phyloP scores from a whole-genome alignment of 2,888 invertebrate species.

The Drosophila pegasa region DNA sequence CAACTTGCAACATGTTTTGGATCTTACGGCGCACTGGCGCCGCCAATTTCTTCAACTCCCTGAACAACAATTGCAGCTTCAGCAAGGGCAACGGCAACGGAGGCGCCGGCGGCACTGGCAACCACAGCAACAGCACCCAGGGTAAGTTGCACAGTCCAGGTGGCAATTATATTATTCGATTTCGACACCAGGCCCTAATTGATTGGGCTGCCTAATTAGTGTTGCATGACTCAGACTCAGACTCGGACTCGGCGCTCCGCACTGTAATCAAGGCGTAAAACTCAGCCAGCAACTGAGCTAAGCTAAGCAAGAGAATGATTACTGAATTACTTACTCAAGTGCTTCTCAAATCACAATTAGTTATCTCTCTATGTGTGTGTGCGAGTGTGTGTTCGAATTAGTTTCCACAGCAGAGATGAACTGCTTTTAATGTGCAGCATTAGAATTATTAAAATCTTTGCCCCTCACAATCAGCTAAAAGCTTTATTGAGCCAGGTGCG shows the following conservation, averaged over 20 bases:
- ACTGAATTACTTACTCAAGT: neutral
- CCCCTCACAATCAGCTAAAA: too few species aligned
- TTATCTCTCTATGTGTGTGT: neutral
- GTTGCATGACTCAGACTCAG: slow-evolving; percentile 45
- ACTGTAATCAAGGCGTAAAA: slow-evolving; percentile 19
- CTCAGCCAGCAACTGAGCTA: neutral
- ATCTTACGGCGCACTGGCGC: slow-evolving; percentile 78
- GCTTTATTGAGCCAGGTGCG: neutral
- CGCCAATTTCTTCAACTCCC: slow-evolving; percentile 78
- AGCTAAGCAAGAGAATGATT: neutral
- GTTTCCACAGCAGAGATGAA: neutral
- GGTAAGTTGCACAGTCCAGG: slow-evolving; percentile 53
- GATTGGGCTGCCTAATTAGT: slow-evolving; percentile 52
- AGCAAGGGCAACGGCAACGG: slow-evolving; percentile 60
- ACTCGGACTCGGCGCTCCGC: slow-evolving; percentile 21
- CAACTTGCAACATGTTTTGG: slow-evolving; percentile 69
- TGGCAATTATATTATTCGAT: slow-evolving; percentile 58
- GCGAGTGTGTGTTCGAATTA: neutral
- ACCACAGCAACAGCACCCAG: slow-evolving; percentile 70
- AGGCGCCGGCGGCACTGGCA: slow-evolving; percentile 55
- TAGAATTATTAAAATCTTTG: neutral
- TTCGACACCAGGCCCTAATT: slow-evolving; percentile 46
- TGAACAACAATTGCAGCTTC: slow-evolving; percentile 79
- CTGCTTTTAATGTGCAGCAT: neutral
- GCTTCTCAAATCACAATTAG: neutral